Evolutionary conservation across 2,797 vertebrate genomes (phyloP), one percentile per base, ranked within the genome.

Genomic region (Acanthornis magna): DNA sequence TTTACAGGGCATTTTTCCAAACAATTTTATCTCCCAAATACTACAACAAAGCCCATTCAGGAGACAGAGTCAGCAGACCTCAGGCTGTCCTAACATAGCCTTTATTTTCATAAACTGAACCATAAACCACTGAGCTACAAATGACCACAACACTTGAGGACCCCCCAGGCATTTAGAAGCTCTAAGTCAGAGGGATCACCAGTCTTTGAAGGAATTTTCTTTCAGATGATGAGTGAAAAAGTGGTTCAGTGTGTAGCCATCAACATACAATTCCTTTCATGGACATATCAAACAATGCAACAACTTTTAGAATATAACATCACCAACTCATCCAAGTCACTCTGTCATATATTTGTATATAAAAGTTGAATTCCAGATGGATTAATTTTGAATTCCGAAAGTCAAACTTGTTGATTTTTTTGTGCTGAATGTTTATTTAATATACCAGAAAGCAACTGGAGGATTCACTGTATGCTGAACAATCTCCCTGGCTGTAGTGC

Each of bases 231-330:
- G 25, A 87, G 14, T 26, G 23, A 40, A 67, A 73, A 85, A 26
- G 2, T 12, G 10, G 9, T 23, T 11, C 78, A 61, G 19, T 19
- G 11, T 58, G n/a, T 32, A 40, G 12, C 13, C 62, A 85, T 17
- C 29, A 63, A 38, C 6, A 81, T 1, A 3, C 1, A 68, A 42
- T 20, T 25, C 10, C 25, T 72, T 62, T 15, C 1, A 1, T 2
- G 19, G 20, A 11, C 51, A 32, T 1, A 45, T 22, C 11, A 89
- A 70, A 72, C 9, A 76, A 63, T 4, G 38, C 38, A 38, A 1
- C 7, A 72, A 19, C 5, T 70, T 68, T 38, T 10, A 42, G 13
- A 48, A 27, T 12, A 4, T 25, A 63, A 51, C 1, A 54, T 9
- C 30, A 75, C 4, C 2, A 2, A 32, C 20, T 84, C 17, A 40